Base-by-base conservation (phyloP, 1,140 invertebrate species). In the Chlorops oryzae region DNA sequence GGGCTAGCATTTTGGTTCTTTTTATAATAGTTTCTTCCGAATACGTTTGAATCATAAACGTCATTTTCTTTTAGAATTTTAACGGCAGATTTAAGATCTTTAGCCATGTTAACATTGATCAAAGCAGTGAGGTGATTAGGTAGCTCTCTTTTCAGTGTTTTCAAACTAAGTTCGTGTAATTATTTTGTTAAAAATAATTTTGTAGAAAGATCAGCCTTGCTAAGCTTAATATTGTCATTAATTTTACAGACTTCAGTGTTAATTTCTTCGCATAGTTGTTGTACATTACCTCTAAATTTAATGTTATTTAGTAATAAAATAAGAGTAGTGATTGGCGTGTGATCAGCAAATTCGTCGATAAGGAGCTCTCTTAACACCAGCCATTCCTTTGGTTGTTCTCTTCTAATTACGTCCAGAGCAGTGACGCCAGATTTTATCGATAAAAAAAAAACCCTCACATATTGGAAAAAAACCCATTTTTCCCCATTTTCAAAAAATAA, bases 311-410 rank as follows among this genome's bases (percentile, higher is more conserved):
- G 9, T 32, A 34, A 24, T n/a, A n/a, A n/a, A n/a, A n/a, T n/a
- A n/a, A n/a, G n/a, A n/a, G n/a, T n/a, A n/a, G n/a, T n/a, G n/a
- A n/a, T n/a, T n/a, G n/a, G n/a, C n/a, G n/a, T n/a, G n/a, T n/a
- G n/a, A 45, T 45, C 37, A 38, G 5, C 27, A 13, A 45, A 47
- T 24, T 47, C 45, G 15, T 22, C 25, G 15, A 38, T 38, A 17
- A 47, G 20, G 7, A 35, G 21, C 20, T 20, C 27, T 5, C 5
- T 32, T 10, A 47, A 37, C 10, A 21, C 25, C 5, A 21, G 2
- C 32, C 32, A 47, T 21, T 37, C 18, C 10, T 28, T 22, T 47
- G 32, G 32, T 47, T 47, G 44, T 47, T 47, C 44, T 47, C 44
- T 47, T 37, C 24, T 37, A 22, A 47, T 23, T 37, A 47, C 18